phyloP scores from a whole-genome alignment of 2,888 invertebrate species.

The Agrenia bidenticulata region DNA sequence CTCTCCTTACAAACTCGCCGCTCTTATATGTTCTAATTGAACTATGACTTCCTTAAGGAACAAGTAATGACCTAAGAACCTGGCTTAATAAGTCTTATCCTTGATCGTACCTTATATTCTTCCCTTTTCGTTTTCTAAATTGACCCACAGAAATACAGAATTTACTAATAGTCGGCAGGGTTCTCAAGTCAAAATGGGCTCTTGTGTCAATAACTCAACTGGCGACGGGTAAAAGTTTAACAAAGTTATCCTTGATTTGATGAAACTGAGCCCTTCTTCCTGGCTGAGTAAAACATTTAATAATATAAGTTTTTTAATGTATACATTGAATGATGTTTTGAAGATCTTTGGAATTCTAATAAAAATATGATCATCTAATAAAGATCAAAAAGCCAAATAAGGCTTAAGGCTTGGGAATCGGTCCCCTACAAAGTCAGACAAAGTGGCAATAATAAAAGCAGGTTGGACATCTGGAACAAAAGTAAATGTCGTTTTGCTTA shows the following conservation, averaged over 20 bases:
- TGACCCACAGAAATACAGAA: conserved; percentile 3
- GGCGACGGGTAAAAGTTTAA: neutral
- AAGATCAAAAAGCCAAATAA: no score
- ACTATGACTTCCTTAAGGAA: conserved; percentile 19
- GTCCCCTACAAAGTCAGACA: no score
- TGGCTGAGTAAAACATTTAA: no score
- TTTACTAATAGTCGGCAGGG: neutral
- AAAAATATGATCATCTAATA: no score
- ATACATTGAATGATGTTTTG: neutral
- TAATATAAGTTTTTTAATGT: no score
- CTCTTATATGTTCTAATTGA: conserved; percentile 25
- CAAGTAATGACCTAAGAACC: conserved; percentile 19
- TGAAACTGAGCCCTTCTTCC: neutral
- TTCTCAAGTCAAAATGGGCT: neutral
- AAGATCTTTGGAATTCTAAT: no score
- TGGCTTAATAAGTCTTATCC: neutral
- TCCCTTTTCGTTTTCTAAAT: neutral
- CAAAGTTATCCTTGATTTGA: conserved; percentile 3
- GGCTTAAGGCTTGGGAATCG: no score
- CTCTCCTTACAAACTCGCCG: neutral
- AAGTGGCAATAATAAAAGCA: neutral
- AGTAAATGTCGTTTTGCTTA: no score
- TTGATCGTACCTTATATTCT: neutral
- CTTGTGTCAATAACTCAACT: conserved; percentile 9
- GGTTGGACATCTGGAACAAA: neutral